These are phyloP conservation scores for Geotrupes spiniger DNA, from an alignment of 2,888 invertebrate species.

Conservation along the genomic window DNA sequence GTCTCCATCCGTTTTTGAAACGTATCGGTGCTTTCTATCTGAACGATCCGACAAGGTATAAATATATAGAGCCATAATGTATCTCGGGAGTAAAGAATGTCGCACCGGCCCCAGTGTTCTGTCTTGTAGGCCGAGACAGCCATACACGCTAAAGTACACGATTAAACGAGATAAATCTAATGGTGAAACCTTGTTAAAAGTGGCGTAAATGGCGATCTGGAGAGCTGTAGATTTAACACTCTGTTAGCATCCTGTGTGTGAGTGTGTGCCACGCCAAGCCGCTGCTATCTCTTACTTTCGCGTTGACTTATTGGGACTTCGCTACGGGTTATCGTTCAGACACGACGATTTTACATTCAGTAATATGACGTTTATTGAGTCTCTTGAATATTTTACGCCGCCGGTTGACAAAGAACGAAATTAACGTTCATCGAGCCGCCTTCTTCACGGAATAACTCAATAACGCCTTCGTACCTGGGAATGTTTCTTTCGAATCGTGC, in stretches of 20 bases:
- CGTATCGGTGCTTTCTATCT: slow-evolving; percentile 30
- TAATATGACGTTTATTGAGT: too few relatives aligned
- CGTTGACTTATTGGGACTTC: slow-evolving; percentile 38
- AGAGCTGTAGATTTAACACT: slow-evolving; percentile 42
- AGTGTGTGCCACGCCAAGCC: background rate
- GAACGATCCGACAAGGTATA: slow-evolving; percentile 26
- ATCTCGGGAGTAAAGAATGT: slow-evolving; percentile 40
- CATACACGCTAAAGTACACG: slow-evolving; percentile 49
- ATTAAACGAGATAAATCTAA: slow-evolving; percentile 52
- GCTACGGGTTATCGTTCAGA: too few relatives aligned
- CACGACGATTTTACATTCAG: too few relatives aligned
- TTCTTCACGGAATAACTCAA: too few relatives aligned
- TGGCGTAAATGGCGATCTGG: slow-evolving; percentile 45
- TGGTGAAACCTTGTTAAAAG: slow-evolving; percentile 50
- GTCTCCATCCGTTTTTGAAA: slow-evolving; percentile 10
- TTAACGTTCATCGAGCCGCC: too few relatives aligned
- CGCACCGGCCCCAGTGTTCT: slow-evolving; percentile 30
- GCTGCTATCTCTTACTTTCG: background rate
- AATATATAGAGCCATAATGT: slow-evolving; percentile 41
- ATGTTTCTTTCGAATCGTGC: too few relatives aligned
- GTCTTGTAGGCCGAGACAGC: slow-evolving; percentile 46
- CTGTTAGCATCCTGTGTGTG: background rate
- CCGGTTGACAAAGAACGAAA: too few relatives aligned
- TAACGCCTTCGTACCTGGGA: too few relatives aligned
- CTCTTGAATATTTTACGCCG: too few relatives aligned